phyloP scores from a whole-genome alignment of 1,140 invertebrate species.

The Trachelipus rathkii region DNA sequence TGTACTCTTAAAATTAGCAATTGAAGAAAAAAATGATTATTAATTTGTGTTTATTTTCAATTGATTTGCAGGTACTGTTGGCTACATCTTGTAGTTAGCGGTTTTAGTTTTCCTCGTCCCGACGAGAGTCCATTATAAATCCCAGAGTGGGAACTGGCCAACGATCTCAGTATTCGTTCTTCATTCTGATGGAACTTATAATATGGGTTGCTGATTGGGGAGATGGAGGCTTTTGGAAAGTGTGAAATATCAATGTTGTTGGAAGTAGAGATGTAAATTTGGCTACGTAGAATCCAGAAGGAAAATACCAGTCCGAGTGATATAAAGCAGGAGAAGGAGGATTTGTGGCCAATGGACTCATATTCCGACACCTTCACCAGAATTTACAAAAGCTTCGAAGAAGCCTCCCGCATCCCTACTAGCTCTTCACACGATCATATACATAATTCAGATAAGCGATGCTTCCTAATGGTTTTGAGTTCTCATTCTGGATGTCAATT shows the following conservation, averaged over 20 bases:
- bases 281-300: slow-evolving; percentile 35
- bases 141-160: not conserved
- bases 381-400: not conserved
- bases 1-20: too few species aligned
- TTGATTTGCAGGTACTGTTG: slow-evolving; percentile 2
- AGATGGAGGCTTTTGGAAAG: slow-evolving; percentile 37
- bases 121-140: not conserved
- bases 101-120: not conserved
- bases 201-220: slow-evolving; percentile 41
- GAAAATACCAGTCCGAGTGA: slow-evolving; percentile 25
- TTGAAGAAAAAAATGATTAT: too few species aligned
- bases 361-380: not conserved
- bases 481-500: slow-evolving; percentile 42
- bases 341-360: slow-evolving; percentile 27
- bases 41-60: too few species aligned
- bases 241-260: slow-evolving; percentile 5
- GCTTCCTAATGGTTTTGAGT: slow-evolving; percentile 46
- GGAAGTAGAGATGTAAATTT: slow-evolving; percentile 29
- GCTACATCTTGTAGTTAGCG: not conserved
- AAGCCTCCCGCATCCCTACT: not conserved
- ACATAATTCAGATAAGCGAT: slow-evolving; percentile 33
- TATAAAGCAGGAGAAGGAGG: slow-evolving; percentile 36
- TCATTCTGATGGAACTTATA: slow-evolving; percentile 22
- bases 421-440: slow-evolving; percentile 38
- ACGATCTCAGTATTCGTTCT: not conserved